These are phyloP conservation scores for Coptodon rendalli DNA, from an alignment of 2,113 vertebrate genomes.

Conservation along the genomic window DNA sequence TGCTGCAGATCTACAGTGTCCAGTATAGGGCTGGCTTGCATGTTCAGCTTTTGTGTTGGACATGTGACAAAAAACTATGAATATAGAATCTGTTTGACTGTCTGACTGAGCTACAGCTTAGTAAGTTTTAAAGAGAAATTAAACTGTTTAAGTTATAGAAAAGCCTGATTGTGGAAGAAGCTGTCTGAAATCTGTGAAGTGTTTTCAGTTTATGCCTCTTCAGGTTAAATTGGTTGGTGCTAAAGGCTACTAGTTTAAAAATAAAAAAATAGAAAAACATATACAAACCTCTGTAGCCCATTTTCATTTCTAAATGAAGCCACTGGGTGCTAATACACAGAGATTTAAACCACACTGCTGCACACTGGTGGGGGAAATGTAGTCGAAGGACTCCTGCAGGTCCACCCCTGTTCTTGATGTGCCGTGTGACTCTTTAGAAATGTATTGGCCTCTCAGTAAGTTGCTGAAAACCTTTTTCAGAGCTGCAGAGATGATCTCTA, in stretches of 20 bases:
- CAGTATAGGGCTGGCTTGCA: not conserved
- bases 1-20: not conserved
- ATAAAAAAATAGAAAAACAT: not conserved
- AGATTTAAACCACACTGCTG: not conserved
- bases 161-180: not conserved
- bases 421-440: not conserved
- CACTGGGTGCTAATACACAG: not conserved
- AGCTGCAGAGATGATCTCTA: not conserved
- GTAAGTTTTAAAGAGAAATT: not conserved
- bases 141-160: not conserved
- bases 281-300: not conserved
- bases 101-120: not conserved
- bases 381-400: not conserved
- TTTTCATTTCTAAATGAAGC: not conserved
- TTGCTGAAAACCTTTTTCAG: not conserved
- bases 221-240: not conserved
- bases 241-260: not conserved
- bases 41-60: not conserved
- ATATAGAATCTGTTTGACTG: not conserved
- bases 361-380: not conserved
- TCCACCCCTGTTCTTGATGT: not conserved
- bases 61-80: not conserved
- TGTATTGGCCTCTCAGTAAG: not conserved
- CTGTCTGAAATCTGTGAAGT: not conserved
- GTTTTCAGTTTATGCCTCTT: not conserved